These are phyloP conservation scores for Plectropomus leopardus DNA, from an alignment of 2,113 vertebrate genomes.

Conservation along the genomic window DNA sequence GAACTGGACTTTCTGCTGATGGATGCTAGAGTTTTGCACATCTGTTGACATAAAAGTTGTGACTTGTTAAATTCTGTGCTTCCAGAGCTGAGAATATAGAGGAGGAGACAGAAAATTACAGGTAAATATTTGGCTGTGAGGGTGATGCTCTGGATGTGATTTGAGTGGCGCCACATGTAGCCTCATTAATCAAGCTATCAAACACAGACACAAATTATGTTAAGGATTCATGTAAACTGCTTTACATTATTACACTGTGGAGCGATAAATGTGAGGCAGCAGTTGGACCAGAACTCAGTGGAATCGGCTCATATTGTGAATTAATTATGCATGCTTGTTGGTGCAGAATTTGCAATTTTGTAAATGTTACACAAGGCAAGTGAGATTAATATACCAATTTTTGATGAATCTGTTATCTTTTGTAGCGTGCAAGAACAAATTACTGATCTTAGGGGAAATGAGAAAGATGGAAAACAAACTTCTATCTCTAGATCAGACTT, in stretches of 20 bases:
- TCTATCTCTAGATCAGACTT: background rate
- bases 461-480: background rate
- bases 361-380: background rate
- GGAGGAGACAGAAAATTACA: conserved; percentile 69
- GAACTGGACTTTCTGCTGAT: conserved; percentile 5
- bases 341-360: background rate
- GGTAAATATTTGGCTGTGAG: conserved; percentile 71
- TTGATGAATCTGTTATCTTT: background rate
- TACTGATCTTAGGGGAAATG: background rate
- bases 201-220: background rate
- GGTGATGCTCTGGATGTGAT: conserved; percentile 42
- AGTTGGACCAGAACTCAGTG: background rate
- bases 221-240: background rate
- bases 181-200: conserved; percentile 20
- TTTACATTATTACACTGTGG: background rate
- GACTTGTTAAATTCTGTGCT: conserved; percentile 74
- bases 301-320: background rate
- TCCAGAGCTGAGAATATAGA: conserved; percentile 75
- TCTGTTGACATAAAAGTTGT: conserved; percentile 46
- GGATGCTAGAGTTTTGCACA: conserved; percentile 19
- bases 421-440: background rate
- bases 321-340: background rate
- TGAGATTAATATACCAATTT: background rate
- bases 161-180: conserved; percentile 49
- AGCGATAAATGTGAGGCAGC: background rate